phyloP scores from a whole-genome alignment of 2,797 vertebrate species.

The Oreochromis mossambicus region DNA sequence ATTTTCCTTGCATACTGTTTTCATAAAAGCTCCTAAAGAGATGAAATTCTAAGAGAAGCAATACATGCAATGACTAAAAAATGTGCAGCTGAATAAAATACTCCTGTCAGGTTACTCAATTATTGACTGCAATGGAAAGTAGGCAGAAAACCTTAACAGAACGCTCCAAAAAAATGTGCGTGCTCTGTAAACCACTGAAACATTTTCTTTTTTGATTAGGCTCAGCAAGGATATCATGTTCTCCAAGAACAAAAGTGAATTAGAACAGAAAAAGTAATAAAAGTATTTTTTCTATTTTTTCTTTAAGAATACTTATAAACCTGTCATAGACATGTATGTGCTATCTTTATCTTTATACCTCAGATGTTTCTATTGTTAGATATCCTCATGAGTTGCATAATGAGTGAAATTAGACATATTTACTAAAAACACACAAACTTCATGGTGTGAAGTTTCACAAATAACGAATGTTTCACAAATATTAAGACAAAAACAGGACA shows the following conservation, averaged over 20 bases:
- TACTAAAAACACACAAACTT: not conserved
- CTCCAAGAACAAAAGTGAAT: constrained; percentile 3
- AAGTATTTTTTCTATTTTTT: not conserved
- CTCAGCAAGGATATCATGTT: not conserved
- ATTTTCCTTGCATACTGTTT: not conserved
- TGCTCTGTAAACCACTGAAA: not conserved
- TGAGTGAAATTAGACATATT: not conserved
- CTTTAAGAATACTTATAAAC: constrained; percentile 13
- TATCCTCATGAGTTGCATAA: not conserved
- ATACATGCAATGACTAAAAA: not conserved
- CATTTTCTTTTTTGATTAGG: not conserved
- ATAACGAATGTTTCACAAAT: constrained; percentile 6
- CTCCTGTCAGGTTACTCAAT: not conserved
- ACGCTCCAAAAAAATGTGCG: not conserved
- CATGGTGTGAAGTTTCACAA: not conserved
- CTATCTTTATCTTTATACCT: constrained; percentile 11
- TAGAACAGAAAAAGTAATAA: not conserved
- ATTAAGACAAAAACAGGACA: constrained; percentile 22
- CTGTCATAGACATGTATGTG: not conserved
- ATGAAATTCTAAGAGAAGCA: not conserved
- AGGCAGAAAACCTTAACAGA: not conserved
- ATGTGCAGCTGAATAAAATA: not conserved
- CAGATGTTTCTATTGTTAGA: constrained; percentile 12
- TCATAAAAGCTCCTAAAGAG: not conserved
- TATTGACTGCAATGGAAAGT: not conserved